phyloP scores from a whole-genome alignment of 2,797 vertebrate genomes.

The Margarornis squamiger region DNA sequence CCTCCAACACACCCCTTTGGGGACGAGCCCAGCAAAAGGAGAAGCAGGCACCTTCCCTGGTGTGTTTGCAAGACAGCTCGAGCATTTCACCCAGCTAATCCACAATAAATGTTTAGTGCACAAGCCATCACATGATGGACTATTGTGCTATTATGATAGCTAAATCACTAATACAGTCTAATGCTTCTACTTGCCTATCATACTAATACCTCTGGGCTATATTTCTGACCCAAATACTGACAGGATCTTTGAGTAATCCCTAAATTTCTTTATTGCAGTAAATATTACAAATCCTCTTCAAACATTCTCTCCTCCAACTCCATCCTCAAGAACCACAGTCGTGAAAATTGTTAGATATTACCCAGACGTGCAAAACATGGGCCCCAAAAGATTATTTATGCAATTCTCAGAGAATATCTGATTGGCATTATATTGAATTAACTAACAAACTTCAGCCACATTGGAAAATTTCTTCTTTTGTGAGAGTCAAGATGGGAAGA shows the following conservation, averaged over 20 bases:
- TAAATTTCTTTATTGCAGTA: constrained; percentile 56
- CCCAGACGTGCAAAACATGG: constrained; percentile 5
- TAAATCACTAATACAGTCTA: constrained; percentile 72
- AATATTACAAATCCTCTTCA: constrained; percentile 54
- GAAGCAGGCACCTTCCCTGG: neutral
- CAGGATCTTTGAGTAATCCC: constrained; percentile 56
- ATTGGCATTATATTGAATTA: constrained; percentile 60
- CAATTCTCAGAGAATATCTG: constrained; percentile 43
- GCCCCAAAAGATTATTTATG: constrained; percentile 42
- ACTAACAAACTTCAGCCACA: constrained; percentile 49
- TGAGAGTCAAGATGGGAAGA: constrained; percentile 35
- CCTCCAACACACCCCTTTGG: neutral
- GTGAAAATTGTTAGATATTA: constrained; percentile 43
- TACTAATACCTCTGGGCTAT: constrained; percentile 44
- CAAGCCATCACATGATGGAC: constrained; percentile 33
- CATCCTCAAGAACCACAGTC: neutral
- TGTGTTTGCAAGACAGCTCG: neutral
- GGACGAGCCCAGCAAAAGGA: neutral
- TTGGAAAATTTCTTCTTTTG: constrained; percentile 57
- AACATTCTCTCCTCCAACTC: neutral
- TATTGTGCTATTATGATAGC: constrained; percentile 60
- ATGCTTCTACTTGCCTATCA: constrained; percentile 64
- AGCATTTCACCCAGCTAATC: neutral
- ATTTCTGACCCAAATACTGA: constrained; percentile 69
- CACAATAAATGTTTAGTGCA: constrained; percentile 58